Conservation (phyloP, 2,888 invertebrate genomes). For the Geophilus truncorum region DNA sequence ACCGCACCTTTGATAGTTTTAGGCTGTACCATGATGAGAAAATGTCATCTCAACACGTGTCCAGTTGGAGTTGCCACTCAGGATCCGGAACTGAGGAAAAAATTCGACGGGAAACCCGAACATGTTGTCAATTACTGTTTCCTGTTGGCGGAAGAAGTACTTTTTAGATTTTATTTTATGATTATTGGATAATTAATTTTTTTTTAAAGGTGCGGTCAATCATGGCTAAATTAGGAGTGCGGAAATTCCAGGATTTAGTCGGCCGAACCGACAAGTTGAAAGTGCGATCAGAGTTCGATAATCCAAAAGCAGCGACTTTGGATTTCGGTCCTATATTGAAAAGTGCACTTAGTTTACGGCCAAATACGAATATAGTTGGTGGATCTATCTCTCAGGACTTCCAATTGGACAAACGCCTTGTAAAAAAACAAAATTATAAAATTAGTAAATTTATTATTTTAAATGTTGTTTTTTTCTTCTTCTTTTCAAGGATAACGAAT, state of each 20-base stretch:
- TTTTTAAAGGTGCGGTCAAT: conserved; percentile 67
- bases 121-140: conserved; percentile 97
- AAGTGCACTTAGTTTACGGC: conserved; percentile 83
- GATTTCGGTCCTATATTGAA: conserved; percentile 80
- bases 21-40: conserved; percentile 99
- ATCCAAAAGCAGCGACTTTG: conserved; percentile 75
- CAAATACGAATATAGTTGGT: conserved; percentile 82
- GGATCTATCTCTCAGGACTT: conserved; percentile 72
- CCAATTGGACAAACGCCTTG: conserved; percentile 47
- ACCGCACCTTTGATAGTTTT: conserved; percentile 96
- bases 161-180: neutral
- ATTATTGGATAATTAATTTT: neutral
- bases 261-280: conserved; percentile 85
- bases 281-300: conserved; percentile 63
- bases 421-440: conserved; percentile 39
- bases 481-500: conserved; percentile 58
- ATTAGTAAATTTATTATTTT: neutral
- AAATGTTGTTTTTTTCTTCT: neutral
- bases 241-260: conserved; percentile 81
- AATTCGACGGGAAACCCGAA: conserved; percentile 96
- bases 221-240: conserved; percentile 87
- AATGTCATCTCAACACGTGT: conserved; percentile 98
- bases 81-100: conserved; percentile 88
- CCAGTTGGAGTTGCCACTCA: conserved; percentile 99
- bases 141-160: conserved; percentile 93